A percentile compares a stretch with the other conserved stretches of the same genome.
phyloP scores from a whole-genome alignment of 1,140 invertebrate genomes.

The Acyrthosiphon pisum region DNA sequence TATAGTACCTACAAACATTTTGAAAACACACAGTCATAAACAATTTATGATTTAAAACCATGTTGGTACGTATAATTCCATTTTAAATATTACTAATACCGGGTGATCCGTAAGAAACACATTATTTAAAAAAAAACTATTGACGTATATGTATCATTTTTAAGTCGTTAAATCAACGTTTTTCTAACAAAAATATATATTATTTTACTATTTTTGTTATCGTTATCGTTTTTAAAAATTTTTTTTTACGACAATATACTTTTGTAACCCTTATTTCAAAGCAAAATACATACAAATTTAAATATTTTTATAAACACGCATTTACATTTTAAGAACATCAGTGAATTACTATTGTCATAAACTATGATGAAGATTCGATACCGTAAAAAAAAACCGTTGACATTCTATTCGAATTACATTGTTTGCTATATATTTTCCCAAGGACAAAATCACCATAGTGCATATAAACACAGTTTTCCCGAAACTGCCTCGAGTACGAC shows the following conservation, averaged over 20 bases:
- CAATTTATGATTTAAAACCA: neutral
- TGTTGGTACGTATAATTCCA: neutral
- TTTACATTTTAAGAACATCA: neutral
- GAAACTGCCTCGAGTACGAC: neutral
- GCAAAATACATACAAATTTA: neutral
- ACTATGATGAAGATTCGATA: neutral
- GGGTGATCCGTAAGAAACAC: neutral
- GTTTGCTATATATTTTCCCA: slow-evolving; percentile 25
- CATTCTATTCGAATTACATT: slow-evolving; percentile 9
- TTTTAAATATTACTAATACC: neutral
- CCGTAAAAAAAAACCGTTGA: neutral
- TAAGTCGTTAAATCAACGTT: neutral
- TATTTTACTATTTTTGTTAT: neutral
- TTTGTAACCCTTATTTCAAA: neutral
- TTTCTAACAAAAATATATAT: neutral
- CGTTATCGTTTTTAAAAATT: neutral
- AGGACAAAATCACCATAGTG: neutral
- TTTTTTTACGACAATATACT: neutral
- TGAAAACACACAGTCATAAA: neutral
- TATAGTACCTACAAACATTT: neutral
- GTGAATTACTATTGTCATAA: neutral
- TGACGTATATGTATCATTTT: neutral
- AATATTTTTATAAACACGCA: neutral
- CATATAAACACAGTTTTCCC: neutral
- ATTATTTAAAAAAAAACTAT: neutral